These are phyloP conservation scores for Phalacrocorax carbo DNA, from an alignment of 2,113 vertebrate genomes.

Conservation along the genomic window DNA sequence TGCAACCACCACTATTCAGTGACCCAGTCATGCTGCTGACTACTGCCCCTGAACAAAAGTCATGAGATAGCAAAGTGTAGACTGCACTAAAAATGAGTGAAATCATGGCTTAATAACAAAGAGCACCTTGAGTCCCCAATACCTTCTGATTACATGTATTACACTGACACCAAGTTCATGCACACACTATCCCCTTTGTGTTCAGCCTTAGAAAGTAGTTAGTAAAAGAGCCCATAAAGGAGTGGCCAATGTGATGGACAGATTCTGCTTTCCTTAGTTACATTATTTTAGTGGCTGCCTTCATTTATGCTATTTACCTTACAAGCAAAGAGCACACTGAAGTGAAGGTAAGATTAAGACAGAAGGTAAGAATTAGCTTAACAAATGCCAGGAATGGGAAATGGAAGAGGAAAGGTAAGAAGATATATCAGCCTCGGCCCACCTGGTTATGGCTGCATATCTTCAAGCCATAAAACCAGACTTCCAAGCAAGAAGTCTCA, in stretches of 20 bases:
- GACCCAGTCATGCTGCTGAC: neutral
- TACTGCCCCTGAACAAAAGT: neutral
- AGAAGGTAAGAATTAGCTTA: neutral
- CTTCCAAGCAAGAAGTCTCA: neutral
- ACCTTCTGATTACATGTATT: neutral
- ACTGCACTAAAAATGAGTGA: neutral
- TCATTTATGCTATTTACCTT: neutral
- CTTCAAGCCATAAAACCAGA: neutral
- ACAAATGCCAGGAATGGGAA: neutral
- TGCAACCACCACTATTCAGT: neutral
- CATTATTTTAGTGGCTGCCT: neutral
- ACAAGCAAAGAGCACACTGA: rapidly evolving
- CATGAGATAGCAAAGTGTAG: neutral
- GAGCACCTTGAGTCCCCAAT: neutral
- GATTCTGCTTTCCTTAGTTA: neutral
- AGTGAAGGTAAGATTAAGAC: neutral
- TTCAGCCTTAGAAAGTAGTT: neutral
- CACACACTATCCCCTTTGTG: neutral
- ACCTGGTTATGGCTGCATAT: neutral
- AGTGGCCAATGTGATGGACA: neutral
- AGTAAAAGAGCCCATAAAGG: neutral
- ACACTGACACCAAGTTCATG: neutral
- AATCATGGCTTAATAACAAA: neutral
- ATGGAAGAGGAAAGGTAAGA: neutral
- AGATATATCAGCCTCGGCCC: neutral